These are phyloP conservation scores for Phyllostomus discolor DNA, from an alignment of 2,113 vertebrate species.

Conservation along the genomic window DNA sequence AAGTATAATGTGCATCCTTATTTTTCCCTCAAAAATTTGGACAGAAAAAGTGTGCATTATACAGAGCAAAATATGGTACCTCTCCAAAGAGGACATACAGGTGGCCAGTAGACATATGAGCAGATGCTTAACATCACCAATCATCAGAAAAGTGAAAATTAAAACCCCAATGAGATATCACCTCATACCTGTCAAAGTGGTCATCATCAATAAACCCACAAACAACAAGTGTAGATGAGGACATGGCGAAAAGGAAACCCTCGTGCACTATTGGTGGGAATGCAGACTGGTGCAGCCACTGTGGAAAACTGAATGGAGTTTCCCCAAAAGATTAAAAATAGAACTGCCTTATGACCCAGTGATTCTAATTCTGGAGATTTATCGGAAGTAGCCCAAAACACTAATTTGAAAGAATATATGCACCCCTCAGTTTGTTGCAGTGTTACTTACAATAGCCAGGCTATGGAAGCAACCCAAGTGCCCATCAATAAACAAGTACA, in stretches of 20 bases:
- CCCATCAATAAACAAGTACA: neutral
- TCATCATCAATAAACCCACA: neutral
- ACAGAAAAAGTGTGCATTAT: too few relatives aligned
- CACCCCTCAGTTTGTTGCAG: neutral
- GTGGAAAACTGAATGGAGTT: neutral
- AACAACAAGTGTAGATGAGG: neutral
- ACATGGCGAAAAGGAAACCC: neutral
- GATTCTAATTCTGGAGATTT: neutral
- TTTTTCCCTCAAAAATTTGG: too few relatives aligned
- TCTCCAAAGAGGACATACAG: too few relatives aligned
- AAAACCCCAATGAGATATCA: neutral
- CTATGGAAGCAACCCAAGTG: neutral
- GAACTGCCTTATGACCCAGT: neutral
- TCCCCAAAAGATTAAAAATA: neutral
- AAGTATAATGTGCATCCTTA: too few relatives aligned
- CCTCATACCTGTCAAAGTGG: neutral
- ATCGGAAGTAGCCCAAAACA: neutral
- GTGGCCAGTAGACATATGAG: too few relatives aligned
- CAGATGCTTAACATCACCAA: neutral
- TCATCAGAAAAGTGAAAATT: neutral
- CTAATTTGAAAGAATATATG: neutral
- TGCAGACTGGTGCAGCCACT: neutral
- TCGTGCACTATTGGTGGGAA: neutral
- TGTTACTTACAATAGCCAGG: neutral
- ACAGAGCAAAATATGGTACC: too few relatives aligned